Base-by-base conservation (phyloP, 30 jellyfish, hydroid and myxozoan genomes). In the Nemopilema nomurai region DNA sequence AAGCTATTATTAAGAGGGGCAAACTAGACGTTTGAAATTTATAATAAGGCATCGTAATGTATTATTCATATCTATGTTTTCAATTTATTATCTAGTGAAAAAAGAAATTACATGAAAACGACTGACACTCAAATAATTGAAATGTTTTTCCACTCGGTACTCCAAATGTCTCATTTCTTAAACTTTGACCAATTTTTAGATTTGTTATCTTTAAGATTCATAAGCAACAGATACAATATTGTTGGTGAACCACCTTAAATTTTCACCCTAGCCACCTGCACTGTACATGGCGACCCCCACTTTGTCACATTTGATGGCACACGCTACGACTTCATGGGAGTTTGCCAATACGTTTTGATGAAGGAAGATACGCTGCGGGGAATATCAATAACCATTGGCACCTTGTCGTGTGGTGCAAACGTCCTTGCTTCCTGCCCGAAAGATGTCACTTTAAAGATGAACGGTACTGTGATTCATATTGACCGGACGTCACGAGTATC, bases 241-340 rank as follows among this genome's bases (percentile, higher is more conserved):
- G 8, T 18, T 21, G 16, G 25, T 30, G 16, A 66, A 21, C 23
- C 13, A 17, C n/a, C 13, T 41, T 13, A 41, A 41, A 41, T 41
- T 41, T 41, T 76, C 79, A 16, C 4, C 57, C 19, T 77, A 90
- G 97, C 89, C 4, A 90, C 89, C 1, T 90, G 97, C 80, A 49
- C 93, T 18, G 68, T 70, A 27, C 67, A 31, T 71, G 97, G 97
- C 7, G 97, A 90, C 64, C 96, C 96, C 0, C 97, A 90, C 57
- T 90, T 57, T 72, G 50, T 63, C n/a, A 83, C 97, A 0, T 90
- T 90, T 85, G 97, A 90, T 67, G 92, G 96, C 25, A 29, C 83
- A 24, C 27, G 81, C 67, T 90, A 49, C 51, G 96, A 84, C 68
- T 90, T 84, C 68, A 90, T 87, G 94, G 97, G 97, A 6, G 28